Base-by-base conservation (phyloP, 2,888 invertebrate species). In the Ochropleura plecta region DNA sequence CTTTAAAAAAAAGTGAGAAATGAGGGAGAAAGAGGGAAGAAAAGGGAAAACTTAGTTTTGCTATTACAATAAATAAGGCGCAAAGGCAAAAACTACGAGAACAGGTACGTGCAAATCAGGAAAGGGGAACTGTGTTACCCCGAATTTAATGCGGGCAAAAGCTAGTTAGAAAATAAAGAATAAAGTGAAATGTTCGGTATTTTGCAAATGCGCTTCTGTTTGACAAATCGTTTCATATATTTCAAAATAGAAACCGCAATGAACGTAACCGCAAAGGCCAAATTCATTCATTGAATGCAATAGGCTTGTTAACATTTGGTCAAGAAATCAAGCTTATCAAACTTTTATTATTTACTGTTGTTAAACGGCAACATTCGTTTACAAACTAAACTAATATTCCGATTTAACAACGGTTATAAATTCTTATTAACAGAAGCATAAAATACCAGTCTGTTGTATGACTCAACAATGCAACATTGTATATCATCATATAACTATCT, bases 401-500 rank as follows among this genome's bases (percentile, higher is more conserved):
- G n/a, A 12, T 73, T 72, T 40, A 14, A 44, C 49, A 40, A 48
- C 30, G 16, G 16, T 73, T 49, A 57, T 51, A 30, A 30, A 64
- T 18, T 20, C 20, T n/a, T 68, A 20, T 3, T 66, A 53, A 20
- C 44, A 20, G 20, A 4, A 46, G 30, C 62, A 20, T n/a, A 70
- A 59, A 62, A 68, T 63, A 60, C 63, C 49, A 48, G 81, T n/a
- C n/a, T n/a, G n/a, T 70, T 30, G 42, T 49, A 63, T 63, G 51
- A 74, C n/a, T 74, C 76, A 66, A 57, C 80, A 66, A 40, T 55
- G 12, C 48, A 62, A 42, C n/a, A 42, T 2, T 62, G 9, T 20
- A 51, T 6, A 51, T 6, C 12, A 20, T 68, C 49, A 66, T 57
- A 51, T 79, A 79, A 79, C 66, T 40, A 46, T 65, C 51, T 78